phyloP scores from a whole-genome alignment of 2,113 vertebrate species.

The Sceloporus undulatus region DNA sequence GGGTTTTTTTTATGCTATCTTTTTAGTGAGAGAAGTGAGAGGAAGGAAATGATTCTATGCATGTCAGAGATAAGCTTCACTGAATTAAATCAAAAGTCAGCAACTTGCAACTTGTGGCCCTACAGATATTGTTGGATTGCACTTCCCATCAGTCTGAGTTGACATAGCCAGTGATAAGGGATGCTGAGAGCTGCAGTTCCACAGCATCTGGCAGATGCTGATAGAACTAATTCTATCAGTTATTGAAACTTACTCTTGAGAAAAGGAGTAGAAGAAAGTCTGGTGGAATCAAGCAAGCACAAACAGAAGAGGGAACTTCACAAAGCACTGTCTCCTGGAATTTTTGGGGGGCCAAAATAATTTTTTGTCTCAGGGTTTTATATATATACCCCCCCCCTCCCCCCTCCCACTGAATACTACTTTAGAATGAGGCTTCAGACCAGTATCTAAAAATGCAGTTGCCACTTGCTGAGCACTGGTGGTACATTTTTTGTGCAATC shows the following conservation, averaged over 20 bases:
- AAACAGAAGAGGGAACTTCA: not conserved
- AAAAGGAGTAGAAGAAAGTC: not conserved
- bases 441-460: not conserved
- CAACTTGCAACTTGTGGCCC: too few species aligned
- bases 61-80: too few species aligned
- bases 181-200: not conserved
- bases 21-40: not conserved
- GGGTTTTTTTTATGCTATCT: not conserved
- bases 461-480: not conserved
- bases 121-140: too few species aligned
- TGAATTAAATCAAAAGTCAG: not conserved
- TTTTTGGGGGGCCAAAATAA: not conserved
- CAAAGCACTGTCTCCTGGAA: not conserved
- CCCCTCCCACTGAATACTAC: not conserved
- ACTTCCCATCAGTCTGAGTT: too few species aligned
- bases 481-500: not conserved
- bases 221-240: too few species aligned
- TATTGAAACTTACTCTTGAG: not conserved
- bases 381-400: too few species aligned
- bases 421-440: not conserved
- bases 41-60: too few species aligned
- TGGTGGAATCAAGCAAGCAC: too few species aligned
- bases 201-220: not conserved
- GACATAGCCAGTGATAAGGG: too few species aligned
- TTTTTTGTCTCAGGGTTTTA: not conserved